A percentile compares a stretch with the other conserved stretches of the same genome.
Evolutionary conservation across 2,888 invertebrate genomes (phyloP).

Genomic region (Liposcelis brunnea): DNA sequence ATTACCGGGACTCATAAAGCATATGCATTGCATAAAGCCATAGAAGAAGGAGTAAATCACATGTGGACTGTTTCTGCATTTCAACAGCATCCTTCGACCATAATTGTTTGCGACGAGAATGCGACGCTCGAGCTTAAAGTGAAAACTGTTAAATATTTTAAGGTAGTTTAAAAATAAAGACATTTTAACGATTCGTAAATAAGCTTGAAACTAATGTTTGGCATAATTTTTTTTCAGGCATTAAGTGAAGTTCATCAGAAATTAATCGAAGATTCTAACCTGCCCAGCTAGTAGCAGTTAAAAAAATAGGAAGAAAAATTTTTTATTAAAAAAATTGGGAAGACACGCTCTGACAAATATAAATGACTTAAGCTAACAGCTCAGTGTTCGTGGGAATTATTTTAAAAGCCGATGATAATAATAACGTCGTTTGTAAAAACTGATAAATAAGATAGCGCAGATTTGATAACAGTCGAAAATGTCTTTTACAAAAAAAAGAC

Average conservation of each 20-base stretch:
- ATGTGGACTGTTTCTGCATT: conserved; percentile 99
- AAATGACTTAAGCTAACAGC: conserved; percentile 18
- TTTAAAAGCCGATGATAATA: conserved; percentile 8
- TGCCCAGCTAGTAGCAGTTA: too few relatives aligned
- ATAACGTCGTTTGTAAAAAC: not conserved
- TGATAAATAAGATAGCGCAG: not conserved
- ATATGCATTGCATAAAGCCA: conserved; percentile 90
- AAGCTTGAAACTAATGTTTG: conserved; percentile 1
- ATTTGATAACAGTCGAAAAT: too few relatives aligned
- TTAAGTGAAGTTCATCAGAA: conserved; percentile 72
- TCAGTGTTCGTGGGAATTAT: conserved; percentile 9
- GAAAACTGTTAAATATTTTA: conserved; percentile 98
- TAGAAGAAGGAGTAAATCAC: conserved; percentile 96
- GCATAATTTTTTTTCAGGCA: conserved; percentile 38
- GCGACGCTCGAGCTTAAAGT: conserved; percentile 93
- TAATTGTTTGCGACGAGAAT: conserved; percentile 94
- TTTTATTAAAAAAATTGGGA: not conserved
- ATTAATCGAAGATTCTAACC: conserved; percentile 46
- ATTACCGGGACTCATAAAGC: conserved; percentile 95
- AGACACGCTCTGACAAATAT: not conserved
- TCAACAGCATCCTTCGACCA: conserved; percentile 82
- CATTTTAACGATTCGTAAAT: conserved; percentile 7
- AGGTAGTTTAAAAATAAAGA: conserved; percentile 35
- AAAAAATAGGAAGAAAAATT: too few relatives aligned
- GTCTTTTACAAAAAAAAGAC: too few relatives aligned